Evolutionary conservation across 2,113 vertebrate species (phyloP), one percentile per base, ranked within the genome.

Genomic region (Plecturocebus donacophilus): DNA sequence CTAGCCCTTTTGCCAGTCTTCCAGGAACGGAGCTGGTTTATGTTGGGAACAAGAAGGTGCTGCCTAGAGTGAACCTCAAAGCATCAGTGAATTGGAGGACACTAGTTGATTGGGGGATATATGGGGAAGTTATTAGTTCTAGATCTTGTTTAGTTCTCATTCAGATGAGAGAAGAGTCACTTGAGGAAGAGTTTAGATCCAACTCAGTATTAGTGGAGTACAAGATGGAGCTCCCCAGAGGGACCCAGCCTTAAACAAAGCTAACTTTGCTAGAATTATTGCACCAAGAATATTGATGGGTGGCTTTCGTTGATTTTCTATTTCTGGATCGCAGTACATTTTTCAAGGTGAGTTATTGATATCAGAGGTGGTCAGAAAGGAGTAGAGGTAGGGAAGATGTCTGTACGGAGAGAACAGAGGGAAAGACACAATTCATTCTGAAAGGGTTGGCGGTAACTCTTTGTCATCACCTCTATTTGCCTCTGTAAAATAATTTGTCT

Each of bases 241-340:
- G 64, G 56, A 58, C 54, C 54, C 9, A 70, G 35, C 16, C 7
- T 87, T 84, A 75, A 40, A 49, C 1, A 16, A 25, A 83, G 38
- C 23, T 96, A 64, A 80, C 42, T 86, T 86, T 91, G 49, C 40
- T 68, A 16, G 70, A 35, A 30, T 93, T 80, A 58, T 52, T 77
- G 40, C 27, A 76, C 35, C 54, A 92, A 75, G 20, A 83, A 35
- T 80, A 58, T 47, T 80, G 42, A 21, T 61, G 54, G 79, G 6
- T 79, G 11, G 17, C 23, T 96, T 77, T 95, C 83, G 58, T 64
- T 90, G 58, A 91, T 84, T 86, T 91, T 96, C 12, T 73, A 12
- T 89, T 93, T 91, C 68, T 93, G 38, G 35, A 35, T 75, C 45
- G 8, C 91, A 77, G 40, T 45, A 17, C 54, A 54, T 52, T 95